Base-by-base conservation (phyloP, 2,888 invertebrate genomes). In the Callyntrura guangdongensis region DNA sequence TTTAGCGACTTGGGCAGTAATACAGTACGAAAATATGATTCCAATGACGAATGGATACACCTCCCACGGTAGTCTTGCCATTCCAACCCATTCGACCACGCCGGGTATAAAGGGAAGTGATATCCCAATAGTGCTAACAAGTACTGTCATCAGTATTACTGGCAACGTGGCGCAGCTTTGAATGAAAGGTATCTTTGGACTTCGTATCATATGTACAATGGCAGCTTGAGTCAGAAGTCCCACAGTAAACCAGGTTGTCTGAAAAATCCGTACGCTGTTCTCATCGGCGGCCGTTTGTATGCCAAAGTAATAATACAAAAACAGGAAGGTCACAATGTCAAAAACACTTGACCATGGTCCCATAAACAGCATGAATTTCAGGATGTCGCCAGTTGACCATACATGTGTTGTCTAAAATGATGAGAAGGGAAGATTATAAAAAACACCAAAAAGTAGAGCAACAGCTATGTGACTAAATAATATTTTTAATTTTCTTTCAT, bases 281-380 rank as follows among this genome's bases (percentile, higher is more conserved):
- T 17, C 20, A 17, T 64, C 64, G 9, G 12, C 20, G 20, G 20
- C 17, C 11, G 64, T 17, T 22, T 64, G n/a, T 12, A 64, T 64
- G 1, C 17, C 22, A 17, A 64, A 64, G 20, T 64, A 64, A 20
- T 72, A 86, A 25, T 89, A 91, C 91, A 92, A 86, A 77, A 49
- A 92, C 1, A 17, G 25, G 56, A 92, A 92, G 0, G 88, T 90
- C 8, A 69, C 53, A 45, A 92, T 83, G 25, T 92, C 92, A 82
- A 92, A 92, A 0, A 91, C 72, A 12, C 85, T 88, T 6, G 90
- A 91, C 92, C 89, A 91, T 0, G 92, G 92, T 25, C 92, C 92
- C 77, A 92, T 90, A 17, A 61, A 91, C 0, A 92, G 53, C 91
- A 91, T 91, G 25, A 91, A 90, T 17, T 61, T 27, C 4, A 91